Base-by-base conservation (phyloP, 1,140 invertebrate genomes). In the Drosophila ercepeae region DNA sequence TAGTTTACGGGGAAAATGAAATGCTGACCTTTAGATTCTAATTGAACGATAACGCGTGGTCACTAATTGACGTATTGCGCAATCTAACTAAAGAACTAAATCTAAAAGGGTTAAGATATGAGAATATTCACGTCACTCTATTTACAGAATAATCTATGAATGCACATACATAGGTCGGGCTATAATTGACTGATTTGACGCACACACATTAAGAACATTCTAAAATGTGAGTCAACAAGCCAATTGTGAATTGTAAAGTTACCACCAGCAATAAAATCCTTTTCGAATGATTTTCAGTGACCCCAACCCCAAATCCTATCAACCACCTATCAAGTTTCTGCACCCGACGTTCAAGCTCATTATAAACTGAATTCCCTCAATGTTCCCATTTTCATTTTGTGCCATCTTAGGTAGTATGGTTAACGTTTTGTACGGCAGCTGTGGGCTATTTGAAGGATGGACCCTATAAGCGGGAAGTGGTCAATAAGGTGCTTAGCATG, bases 361-460 rank as follows among this genome's bases (percentile, higher is more conserved):
- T 39, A 36, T 46, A 18, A 60, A 23, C 23, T 48, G 7, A 60
- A 16, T 21, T 39, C 23, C 55, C 29, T 48, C 21, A 64, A 7
- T 36, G 54, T 59, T 39, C 42, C 60, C 60, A 48, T 61, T 64
- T 14, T 49, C 18, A 19, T 88, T 83, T 67, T 64, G 77, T 78
- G 79, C 77, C 48, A 88, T 92, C 93, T 75, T 91, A 97, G 96
- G 96, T 97, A 60, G 94, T 95, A 93, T 96, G 95, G 95, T 92
- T 98, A 89, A 95, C 96, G 61, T 88, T 95, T 42, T 96, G 95
- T 89, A 98, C 96, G 36, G 96, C 95, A 48, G 92, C 95, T 72
- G 95, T 98, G 68, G 97, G 97, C 44, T 96, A 95, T 67, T 92
- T 98, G 48, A 95, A 95, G 49, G 95, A 97, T 73, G 94, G 96